These are phyloP conservation scores for Scaptomyza flava DNA, from an alignment of 2,888 invertebrate species.

Conservation along the genomic window DNA sequence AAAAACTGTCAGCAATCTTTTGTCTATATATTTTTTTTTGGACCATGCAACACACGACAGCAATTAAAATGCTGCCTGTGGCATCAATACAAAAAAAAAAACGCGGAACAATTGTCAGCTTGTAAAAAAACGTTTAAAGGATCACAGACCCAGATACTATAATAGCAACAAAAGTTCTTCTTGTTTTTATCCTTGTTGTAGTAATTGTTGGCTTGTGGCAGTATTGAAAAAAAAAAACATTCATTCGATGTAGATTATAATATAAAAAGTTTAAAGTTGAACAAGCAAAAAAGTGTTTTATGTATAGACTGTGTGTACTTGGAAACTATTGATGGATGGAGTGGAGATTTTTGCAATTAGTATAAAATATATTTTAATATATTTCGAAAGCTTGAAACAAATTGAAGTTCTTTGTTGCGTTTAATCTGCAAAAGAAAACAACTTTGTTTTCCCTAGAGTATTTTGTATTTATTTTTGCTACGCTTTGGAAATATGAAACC, in stretches of 20 bases:
- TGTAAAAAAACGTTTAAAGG: conserved; percentile 49
- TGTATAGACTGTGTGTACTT: not conserved
- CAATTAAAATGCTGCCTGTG: conserved; percentile 72
- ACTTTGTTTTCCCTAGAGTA: too few relatives aligned
- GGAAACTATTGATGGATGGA: not conserved
- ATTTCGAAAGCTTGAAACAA: too few relatives aligned
- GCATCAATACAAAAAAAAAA: conserved; percentile 56
- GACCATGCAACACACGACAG: conserved; percentile 43
- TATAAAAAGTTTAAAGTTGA: not conserved
- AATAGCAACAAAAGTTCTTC: conserved; percentile 6
- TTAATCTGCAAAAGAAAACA: too few relatives aligned
- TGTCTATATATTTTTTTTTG: conserved; percentile 13
- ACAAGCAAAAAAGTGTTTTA: not conserved
- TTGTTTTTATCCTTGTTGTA: conserved; percentile 1
- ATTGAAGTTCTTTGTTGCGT: too few relatives aligned
- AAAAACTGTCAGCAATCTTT: conserved; percentile 26
- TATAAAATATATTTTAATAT: not conserved
- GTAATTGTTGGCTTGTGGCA: conserved; percentile 3
- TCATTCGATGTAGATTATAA: not conserved
- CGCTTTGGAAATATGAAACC: too few relatives aligned
- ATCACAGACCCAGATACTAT: conserved; percentile 2
- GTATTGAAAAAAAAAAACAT: not conserved
- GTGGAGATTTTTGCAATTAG: conserved; percentile 1
- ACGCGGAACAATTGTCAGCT: conserved; percentile 59
- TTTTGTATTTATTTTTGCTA: too few relatives aligned